Evolutionary conservation across 2,888 invertebrate genomes (phyloP), one percentile per base, ranked within the genome.

Genomic region (Eupeodes luniger): DNA sequence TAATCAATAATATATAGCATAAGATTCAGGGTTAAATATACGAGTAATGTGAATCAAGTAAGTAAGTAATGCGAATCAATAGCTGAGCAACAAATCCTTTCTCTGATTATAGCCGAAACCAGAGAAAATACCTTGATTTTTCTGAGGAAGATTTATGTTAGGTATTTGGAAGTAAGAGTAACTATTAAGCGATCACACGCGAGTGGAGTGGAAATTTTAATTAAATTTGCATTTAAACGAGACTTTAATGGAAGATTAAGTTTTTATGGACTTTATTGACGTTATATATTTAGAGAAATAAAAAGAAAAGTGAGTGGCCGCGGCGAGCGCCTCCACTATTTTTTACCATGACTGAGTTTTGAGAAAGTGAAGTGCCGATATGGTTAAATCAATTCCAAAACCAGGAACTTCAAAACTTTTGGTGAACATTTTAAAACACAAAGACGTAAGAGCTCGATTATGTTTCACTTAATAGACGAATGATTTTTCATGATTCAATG

Each of bases 171-270:
- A 9, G 27, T n/a, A 1, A 40, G 40, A 27, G 53, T 49, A 36
- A 34, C 57, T 44, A 64, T 64, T 64, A 78, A 79, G 55, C 66
- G 70, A 79, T 70, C 57, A 34, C 64, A 34, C 53, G 62, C 51
- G 40, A 36, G 66, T 66, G 70, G 78, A 80, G 87, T 81, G 87
- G 76, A 80, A 74, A 72, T 77, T 74, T 87, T 77, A 84, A 87
- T 87, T 77, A 61, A 87, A 87, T 87, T 80, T 87, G 47, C 87
- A 87, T 87, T 77, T 87, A 77, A 83, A 83, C 19, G 83, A 67
- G 59, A 70, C 44, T 75, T 82, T 79, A 59, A 76, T 82, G 75
- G 64, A 55, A 53, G 49, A 70, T 59, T 66, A 44, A 34, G 16
- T 36, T 36, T 64, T 10, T 16, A 11, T 14, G 51, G 9, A 14